These are phyloP conservation scores for Zapus hudsonius DNA, from an alignment of 2,113 vertebrate genomes.

Conservation along the genomic window DNA sequence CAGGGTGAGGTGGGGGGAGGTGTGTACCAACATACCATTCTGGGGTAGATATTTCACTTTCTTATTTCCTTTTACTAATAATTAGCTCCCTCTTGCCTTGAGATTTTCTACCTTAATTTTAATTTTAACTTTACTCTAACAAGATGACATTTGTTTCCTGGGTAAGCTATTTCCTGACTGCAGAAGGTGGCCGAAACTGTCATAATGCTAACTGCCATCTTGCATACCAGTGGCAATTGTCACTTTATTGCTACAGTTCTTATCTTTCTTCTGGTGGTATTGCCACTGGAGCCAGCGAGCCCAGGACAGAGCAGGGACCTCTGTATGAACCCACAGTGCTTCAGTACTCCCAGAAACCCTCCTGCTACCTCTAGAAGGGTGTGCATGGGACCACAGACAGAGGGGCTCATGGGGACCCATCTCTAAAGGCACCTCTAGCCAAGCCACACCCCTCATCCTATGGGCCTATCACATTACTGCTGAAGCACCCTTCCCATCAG, in stretches of 20 bases:
- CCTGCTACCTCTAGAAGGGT: not conserved
- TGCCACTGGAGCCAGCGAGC: not conserved
- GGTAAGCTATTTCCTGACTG: not conserved
- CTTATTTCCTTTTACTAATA: no score
- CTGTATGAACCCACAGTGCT: accelerated
- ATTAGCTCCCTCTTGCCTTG: no score
- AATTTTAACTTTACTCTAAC: no score
- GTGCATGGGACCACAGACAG: not conserved
- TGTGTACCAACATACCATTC: no score
- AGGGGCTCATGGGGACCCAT: not conserved
- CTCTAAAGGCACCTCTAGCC: not conserved
- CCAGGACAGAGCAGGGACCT: not conserved
- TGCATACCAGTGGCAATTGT: not conserved
- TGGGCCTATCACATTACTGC: not conserved
- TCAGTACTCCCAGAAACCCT: not conserved
- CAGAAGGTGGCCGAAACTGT: no score
- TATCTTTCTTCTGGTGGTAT: not conserved
- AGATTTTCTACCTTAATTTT: no score
- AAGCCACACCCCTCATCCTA: not conserved
- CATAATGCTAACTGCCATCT: not conserved
- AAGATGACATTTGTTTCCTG: not conserved
- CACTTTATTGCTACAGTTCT: not conserved
- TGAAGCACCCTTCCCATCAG: not conserved
- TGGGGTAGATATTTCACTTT: no score
- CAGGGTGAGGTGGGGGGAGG: no score